Base-by-base conservation (phyloP, 2,113 vertebrate species). In the Redunca redunca region DNA sequence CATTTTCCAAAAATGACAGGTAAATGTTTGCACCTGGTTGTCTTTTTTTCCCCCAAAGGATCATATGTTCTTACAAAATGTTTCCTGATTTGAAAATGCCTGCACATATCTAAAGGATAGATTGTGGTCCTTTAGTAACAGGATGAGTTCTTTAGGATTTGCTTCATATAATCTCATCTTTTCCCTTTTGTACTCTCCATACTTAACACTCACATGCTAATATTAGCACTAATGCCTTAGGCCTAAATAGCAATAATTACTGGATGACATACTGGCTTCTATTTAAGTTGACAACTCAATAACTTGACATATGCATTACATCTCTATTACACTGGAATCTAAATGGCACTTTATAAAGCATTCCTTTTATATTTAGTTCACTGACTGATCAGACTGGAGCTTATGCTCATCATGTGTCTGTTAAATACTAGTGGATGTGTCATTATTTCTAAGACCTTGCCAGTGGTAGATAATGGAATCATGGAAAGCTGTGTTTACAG, bases 251-350 rank as follows among this genome's bases (percentile, higher is more conserved):
- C 97, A 97, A 98, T 98, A 98, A 94, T 98, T 98, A 88, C 88
- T 91, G 89, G 91, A 95, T 98, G 98, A 98, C 98, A 98, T 67
- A 97, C 97, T 64, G 95, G 50, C 82, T 98, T 98, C 98, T 98
- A 95, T 99, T 98, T 98, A 98, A 98, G 97, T 67, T 97, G 98
- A 98, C 94, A 97, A 97, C 98, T 98, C 98, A 98, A 97, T 97
- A 98, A 96, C 9, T 94, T 98, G 98, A 98, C 98, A 98, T 96
- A 97, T 96, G 3, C 2, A 36, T 98, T 97, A 96, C 97, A 95
- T 98, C 98, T 99, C 97, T 97, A 92, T 98, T 98, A 97, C 92
- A 30, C 90, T 48, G 96, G 97, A 98, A 97, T 91, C 89, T 96
- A 94, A 98, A 91, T 81, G 97, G 88, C 74, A 80, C 91, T 97